Percentiles rank a stretch among this genome's conserved stretches.
These are phyloP conservation scores for Muschampia plurimacula DNA, from an alignment of 2,888 invertebrate genomes.

Conservation along the genomic window DNA sequence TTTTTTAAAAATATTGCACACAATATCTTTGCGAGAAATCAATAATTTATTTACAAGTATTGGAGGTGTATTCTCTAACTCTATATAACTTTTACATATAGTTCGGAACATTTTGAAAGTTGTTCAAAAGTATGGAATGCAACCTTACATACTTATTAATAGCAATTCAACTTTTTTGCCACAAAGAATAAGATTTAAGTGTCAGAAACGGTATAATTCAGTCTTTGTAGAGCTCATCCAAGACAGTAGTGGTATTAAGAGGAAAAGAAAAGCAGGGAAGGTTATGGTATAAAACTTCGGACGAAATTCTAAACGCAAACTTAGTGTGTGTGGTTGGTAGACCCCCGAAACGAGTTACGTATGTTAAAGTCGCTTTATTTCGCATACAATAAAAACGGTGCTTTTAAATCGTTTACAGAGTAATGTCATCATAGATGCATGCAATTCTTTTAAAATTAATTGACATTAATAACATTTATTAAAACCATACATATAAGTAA, in stretches of 20 bases:
- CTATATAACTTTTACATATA: not conserved
- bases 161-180: too few relatives aligned
- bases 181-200: too few relatives aligned
- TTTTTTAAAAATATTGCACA: not conserved
- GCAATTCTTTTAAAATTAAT: too few relatives aligned
- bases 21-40: slow-evolving; percentile 21
- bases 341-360: slow-evolving; percentile 19
- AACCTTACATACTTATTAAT: too few relatives aligned
- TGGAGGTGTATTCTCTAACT: not conserved
- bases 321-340: not conserved
- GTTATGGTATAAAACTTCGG: too few relatives aligned
- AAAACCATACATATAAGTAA: too few relatives aligned
- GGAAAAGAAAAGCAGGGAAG: too few relatives aligned
- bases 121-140: not conserved
- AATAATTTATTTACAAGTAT: slow-evolving; percentile 21
- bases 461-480: too few relatives aligned
- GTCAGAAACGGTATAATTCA: too few relatives aligned
- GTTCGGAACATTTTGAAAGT: not conserved
- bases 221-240: too few relatives aligned
- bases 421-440: not conserved
- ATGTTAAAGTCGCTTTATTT: slow-evolving; percentile 26
- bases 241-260: too few relatives aligned
- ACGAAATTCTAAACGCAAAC: too few relatives aligned
- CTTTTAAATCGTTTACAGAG: slow-evolving; percentile 26
- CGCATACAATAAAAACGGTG: slow-evolving; percentile 38